Base-by-base conservation (phyloP, 2,888 invertebrate species). In the Hymenopus coronatus region DNA sequence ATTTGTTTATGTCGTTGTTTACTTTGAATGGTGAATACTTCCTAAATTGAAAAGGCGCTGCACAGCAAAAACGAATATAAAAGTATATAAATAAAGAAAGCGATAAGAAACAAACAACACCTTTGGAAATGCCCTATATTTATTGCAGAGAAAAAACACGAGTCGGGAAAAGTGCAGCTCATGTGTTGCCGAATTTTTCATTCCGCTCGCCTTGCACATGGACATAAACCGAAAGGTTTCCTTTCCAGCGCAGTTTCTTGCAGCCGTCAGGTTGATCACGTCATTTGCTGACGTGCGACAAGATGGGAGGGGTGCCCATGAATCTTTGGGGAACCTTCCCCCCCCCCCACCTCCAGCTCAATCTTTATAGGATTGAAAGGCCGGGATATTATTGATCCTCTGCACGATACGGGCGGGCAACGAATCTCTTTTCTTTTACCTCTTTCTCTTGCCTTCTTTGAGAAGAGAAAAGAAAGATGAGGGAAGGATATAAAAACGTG, bases 231-330 rank as follows among this genome's bases (percentile, higher is more conserved):
- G 25, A 70, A 70, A 70, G 54, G 54, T 70, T 70, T 70, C 54
- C 54, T 70, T 70, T 70, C 54, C 25, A 70, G 54, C 54, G 54
- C 20, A 70, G 54, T 70, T 70, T 70, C 54, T 70, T 33, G 30
- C 40, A 84, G 27, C 87, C 87, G 89, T 89, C 89, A 87, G 28
- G 83, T 89, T 87, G 89, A 90, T 89, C 89, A 89, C 90, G 88
- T 89, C 90, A 90, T 88, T 30, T 84, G 54, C 40, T 88, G 89
- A 89, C 89, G 84, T 25, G 83, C 84, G 87, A 82, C 54, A 89
- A 83, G 86, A 83, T 87, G 82, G 82, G 27, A 86, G 83, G 54
- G 15, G 46, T 70, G 54, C 46, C 28, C 82, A 30, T 54, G n/a
- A 28, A 15, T 30, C 28, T 14, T 46, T 70, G 54, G 54, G 54